These are phyloP conservation scores for Agrochola litura DNA, from an alignment of 2,888 invertebrate genomes.

Conservation along the genomic window DNA sequence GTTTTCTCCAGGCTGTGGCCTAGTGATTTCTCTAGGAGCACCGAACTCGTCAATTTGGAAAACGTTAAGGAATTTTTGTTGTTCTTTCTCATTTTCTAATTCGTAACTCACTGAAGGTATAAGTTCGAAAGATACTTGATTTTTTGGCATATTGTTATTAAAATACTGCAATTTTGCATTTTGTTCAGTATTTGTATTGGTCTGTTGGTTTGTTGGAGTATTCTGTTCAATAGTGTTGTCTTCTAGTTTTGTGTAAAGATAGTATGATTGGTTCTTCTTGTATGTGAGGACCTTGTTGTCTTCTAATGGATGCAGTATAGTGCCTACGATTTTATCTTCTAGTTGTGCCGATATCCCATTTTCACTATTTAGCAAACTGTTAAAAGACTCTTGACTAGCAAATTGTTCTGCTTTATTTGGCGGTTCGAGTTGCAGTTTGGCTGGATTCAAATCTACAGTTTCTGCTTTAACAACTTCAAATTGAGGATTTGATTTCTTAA, in stretches of 20 bases:
- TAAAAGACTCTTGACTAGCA: conserved; percentile 76
- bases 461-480: conserved; percentile 81
- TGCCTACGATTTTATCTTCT: conserved; percentile 84
- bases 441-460: conserved; percentile 73
- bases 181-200: conserved; percentile 54
- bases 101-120: conserved; percentile 84
- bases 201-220: conserved; percentile 59
- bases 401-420: conserved; percentile 70
- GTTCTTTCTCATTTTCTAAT: conserved; percentile 81
- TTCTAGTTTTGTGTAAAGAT: conserved; percentile 81
- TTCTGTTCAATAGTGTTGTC: conserved; percentile 68
- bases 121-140: conserved; percentile 77
- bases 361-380: conserved; percentile 75
- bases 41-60: conserved; percentile 82
- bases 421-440: conserved; percentile 76
- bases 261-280: conserved; percentile 85
- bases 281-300: conserved; percentile 83
- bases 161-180: conserved; percentile 46
- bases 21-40: conserved; percentile 72
- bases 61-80: conserved; percentile 79
- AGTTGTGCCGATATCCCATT: conserved; percentile 85
- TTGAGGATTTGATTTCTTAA: conserved; percentile 53
- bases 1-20: conserved; percentile 64
- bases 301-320: conserved; percentile 83
- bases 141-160: conserved; percentile 50